phyloP scores from a whole-genome alignment of 2,113 vertebrate genomes.

The Gila orcuttii region DNA sequence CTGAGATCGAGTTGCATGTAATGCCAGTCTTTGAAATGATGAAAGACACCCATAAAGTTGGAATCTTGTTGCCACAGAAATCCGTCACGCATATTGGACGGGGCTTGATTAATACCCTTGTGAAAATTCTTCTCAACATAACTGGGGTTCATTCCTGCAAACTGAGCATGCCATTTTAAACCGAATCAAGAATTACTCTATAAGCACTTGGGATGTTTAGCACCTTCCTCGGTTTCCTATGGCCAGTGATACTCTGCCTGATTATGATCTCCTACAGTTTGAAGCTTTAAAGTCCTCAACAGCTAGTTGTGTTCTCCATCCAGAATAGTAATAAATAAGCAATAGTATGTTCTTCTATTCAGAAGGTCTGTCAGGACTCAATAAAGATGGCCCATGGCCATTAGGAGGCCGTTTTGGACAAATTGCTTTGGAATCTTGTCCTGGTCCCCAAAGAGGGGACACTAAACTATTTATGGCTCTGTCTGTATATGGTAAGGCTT shows the following conservation, averaged over 20 bases:
- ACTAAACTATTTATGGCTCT: not conserved
- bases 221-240: constrained; percentile 35
- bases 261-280: not conserved
- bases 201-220: constrained; percentile 2
- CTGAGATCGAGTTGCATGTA: constrained; percentile 31
- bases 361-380: not conserved
- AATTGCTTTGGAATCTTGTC: not conserved
- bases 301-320: not conserved
- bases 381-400: not conserved
- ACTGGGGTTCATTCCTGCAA: constrained; percentile 37
- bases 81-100: constrained; percentile 52
- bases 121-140: constrained; percentile 38
- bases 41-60: constrained; percentile 48
- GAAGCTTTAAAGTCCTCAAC: constrained; percentile 4
- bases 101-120: constrained; percentile 45
- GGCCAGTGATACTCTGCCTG: constrained; percentile 1
- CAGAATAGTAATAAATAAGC: not conserved
- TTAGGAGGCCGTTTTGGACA: not conserved
- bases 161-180: constrained; percentile 29
- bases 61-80: constrained; percentile 37
- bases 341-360: not conserved
- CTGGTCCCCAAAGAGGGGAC: not conserved
- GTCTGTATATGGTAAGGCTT: not conserved
- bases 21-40: constrained; percentile 50
- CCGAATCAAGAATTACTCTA: constrained; percentile 19